Evolutionary conservation across 2,888 invertebrate species (phyloP), one percentile per base, ranked within the genome.

Genomic region (Patella pellucida): DNA sequence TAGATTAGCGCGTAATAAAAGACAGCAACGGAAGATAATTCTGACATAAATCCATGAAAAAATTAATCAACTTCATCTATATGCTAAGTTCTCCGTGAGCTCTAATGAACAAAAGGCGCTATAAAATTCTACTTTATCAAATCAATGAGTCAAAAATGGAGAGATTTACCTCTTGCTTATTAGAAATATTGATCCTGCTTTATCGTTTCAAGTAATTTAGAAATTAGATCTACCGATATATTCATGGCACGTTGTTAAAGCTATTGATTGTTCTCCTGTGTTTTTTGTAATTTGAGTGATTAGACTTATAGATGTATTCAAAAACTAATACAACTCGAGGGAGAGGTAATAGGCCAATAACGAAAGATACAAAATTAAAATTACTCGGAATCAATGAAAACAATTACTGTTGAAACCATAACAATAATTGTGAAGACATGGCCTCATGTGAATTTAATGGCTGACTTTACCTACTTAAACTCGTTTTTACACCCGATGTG

Each of bases 121-220:
- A 62, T 62, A 62, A 62, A 62, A 62, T 23, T 62, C 62, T 62
- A 62, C 62, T 62, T 62, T 62, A 62, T 62, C 62, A 62, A 62
- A 62, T 62, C 19, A 62, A 23, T 62, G 62, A 62, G 62, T 62
- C 23, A 62, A 62, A 62, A 62, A 62, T 62, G 62, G 62, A 19
- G 62, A 62, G 62, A 62, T 62, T 62, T 62, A 62, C 23, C 62
- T 23, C 19, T 15, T 62, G 23, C 19, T 62, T 62, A 62, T 62
- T 62, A 62, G 23, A 62, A 62, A 62, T 62, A 62, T 62, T 62
- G 62, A 62, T 62, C 62, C 19, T 23, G 23, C 62, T 23, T 62
- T 62, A 62, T 62, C 62, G 19, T 62, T 62, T 62, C 62, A 62
- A 62, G 62, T 62, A 62, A 62, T 62, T 62, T 62, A 19, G 19